Percentiles rank a stretch among this genome's conserved stretches.
Evolutionary conservation across 2,888 invertebrate species (phyloP).

Genomic region (Pterobdella sp.): DNA sequence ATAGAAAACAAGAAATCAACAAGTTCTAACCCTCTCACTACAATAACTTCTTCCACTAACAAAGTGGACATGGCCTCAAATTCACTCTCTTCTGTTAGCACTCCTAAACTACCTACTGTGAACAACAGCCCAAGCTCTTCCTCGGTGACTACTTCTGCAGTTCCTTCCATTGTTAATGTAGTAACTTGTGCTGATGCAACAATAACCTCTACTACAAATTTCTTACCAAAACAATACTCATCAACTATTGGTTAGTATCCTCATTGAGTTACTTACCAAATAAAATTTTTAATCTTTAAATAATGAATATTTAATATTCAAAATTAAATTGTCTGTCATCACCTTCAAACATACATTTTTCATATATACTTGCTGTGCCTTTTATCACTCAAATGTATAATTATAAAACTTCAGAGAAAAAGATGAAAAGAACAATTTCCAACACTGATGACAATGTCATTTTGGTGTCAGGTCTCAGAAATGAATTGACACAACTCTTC

Average conservation of each 20-base stretch:
- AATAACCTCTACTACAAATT: not conserved
- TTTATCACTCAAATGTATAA: not conserved
- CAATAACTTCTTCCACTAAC: too few relatives aligned
- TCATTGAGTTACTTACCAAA: too few relatives aligned
- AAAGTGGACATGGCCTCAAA: not conserved
- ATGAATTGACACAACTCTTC: conserved; percentile 5
- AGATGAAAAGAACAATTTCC: conserved; percentile 5
- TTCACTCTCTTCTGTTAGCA: not conserved
- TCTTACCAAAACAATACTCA: too few relatives aligned
- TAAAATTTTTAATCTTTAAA: too few relatives aligned
- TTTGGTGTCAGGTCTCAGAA: not conserved
- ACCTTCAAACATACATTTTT: not conserved
- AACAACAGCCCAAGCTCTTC: not conserved
- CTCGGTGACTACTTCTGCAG: not conserved
- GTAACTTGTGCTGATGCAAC: not conserved
- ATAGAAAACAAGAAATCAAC: conserved; percentile 13
- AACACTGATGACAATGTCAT: conserved; percentile 14
- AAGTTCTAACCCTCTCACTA: not conserved
- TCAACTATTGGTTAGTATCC: too few relatives aligned
- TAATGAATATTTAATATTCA: not conserved
- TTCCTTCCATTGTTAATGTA: not conserved
- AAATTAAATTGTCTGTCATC: not conserved
- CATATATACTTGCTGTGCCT: too few relatives aligned
- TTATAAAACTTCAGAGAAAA: not conserved
- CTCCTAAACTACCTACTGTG: not conserved